Percentiles rank a stretch among this genome's conserved stretches.
phyloP scores from a whole-genome alignment of 92 coral and sea anemone species.

The Anthopleura xanthogrammica region DNA sequence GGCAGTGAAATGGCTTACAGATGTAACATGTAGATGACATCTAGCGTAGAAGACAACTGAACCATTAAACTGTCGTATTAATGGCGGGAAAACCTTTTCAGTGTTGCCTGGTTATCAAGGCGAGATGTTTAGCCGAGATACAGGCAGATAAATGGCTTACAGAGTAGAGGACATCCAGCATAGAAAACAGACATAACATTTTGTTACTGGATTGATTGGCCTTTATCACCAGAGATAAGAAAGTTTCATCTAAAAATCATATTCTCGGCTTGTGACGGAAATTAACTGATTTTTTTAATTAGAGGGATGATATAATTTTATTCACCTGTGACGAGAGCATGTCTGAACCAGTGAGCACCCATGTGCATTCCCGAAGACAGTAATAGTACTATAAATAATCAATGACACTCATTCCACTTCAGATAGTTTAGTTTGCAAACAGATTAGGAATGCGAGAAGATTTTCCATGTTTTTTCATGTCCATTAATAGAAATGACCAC shows the following conservation, averaged over 20 bases:
- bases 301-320: background rate
- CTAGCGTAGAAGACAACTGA: background rate
- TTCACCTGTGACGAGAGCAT: too few species aligned
- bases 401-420: background rate
- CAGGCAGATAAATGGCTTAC: background rate
- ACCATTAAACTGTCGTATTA: too few species aligned
- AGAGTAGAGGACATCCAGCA: background rate
- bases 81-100: background rate
- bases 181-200: background rate
- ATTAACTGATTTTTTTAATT: too few species aligned
- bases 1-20: background rate
- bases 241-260: background rate
- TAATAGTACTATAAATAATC: background rate
- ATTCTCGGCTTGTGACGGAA: background rate
- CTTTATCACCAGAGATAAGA: background rate
- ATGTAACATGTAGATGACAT: background rate
- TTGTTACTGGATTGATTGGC: background rate
- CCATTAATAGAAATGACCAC: too few species aligned
- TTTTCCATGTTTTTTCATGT: background rate
- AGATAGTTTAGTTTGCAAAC: background rate
- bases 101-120: background rate
- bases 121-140: background rate
- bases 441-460: background rate
- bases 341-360: background rate
- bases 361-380: background rate